These are phyloP conservation scores for Scalopus aquaticus DNA, from an alignment of 2,113 vertebrate species.

Conservation along the genomic window DNA sequence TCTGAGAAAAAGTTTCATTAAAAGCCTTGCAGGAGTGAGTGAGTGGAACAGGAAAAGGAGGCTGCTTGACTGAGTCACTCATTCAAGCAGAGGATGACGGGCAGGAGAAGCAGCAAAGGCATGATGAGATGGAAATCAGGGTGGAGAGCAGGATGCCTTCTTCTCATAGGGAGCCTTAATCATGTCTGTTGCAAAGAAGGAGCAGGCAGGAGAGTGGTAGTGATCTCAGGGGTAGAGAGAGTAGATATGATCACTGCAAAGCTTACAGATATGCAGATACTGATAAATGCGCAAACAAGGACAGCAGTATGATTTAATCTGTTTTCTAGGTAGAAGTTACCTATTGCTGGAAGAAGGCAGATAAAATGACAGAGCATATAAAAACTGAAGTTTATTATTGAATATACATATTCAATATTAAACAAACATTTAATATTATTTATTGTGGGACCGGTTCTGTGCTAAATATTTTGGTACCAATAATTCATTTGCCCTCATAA, in stretches of 20 bases:
- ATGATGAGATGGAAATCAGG: accelerated
- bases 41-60: not conserved
- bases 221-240: not conserved
- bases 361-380: not conserved
- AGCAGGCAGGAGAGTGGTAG: not conserved
- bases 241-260: not conserved
- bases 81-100: not conserved
- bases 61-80: not conserved
- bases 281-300: not conserved
- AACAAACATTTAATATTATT: not conserved
- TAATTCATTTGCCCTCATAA: not conserved
- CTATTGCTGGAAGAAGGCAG: not conserved
- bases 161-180: not conserved
- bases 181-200: not conserved
- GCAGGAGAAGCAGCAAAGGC: not conserved
- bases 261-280: not conserved
- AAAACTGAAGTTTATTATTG: not conserved
- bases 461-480: not conserved
- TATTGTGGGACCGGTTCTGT: not conserved
- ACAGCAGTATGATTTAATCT: not conserved
- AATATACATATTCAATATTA: too few relatives aligned
- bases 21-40: not conserved
- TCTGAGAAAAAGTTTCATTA: not conserved
- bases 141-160: not conserved
- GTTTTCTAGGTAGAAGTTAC: not conserved